phyloP scores from a whole-genome alignment of 2,113 vertebrate species.

The Speoplatyrhinus poulsoni region DNA sequence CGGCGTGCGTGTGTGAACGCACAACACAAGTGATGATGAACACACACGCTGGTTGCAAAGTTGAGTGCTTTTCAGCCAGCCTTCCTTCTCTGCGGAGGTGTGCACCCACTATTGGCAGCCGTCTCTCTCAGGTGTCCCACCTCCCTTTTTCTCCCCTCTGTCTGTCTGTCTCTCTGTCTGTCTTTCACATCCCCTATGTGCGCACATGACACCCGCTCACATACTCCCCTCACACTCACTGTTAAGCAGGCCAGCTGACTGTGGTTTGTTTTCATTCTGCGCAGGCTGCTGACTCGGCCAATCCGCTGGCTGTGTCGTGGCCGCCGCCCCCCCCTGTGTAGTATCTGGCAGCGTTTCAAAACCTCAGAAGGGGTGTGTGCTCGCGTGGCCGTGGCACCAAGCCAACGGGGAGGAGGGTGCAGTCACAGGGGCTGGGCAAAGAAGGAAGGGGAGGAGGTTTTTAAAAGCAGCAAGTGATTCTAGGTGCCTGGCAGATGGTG shows the following conservation, averaged over 20 bases:
- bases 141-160: neutral
- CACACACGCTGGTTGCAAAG: conserved; percentile 9
- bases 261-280: conserved; percentile 65
- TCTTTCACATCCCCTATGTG: conserved; percentile 18
- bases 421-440: conserved; percentile 30
- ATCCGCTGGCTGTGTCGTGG: conserved; percentile 38
- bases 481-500: conserved; percentile 41
- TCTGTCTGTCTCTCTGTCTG: neutral
- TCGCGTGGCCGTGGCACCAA: conserved; percentile 48
- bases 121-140: conserved; percentile 11
- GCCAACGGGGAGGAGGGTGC: conserved; percentile 49
- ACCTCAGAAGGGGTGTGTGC: conserved; percentile 54
- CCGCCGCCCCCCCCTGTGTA: conserved; percentile 59
- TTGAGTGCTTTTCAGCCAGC: conserved; percentile 19
- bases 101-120: too few relatives aligned
- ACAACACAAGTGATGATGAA: neutral
- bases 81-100: neutral
- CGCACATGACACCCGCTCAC: conserved; percentile 37
- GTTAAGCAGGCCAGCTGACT: conserved; percentile 71
- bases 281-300: conserved; percentile 44
- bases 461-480: conserved; percentile 8
- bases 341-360: conserved; percentile 70
- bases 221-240: conserved; percentile 26
- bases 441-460: neutral
- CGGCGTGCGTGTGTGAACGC: neutral